These are phyloP conservation scores for Morus bassanus DNA, from an alignment of 2,797 vertebrate species.

Conservation along the genomic window DNA sequence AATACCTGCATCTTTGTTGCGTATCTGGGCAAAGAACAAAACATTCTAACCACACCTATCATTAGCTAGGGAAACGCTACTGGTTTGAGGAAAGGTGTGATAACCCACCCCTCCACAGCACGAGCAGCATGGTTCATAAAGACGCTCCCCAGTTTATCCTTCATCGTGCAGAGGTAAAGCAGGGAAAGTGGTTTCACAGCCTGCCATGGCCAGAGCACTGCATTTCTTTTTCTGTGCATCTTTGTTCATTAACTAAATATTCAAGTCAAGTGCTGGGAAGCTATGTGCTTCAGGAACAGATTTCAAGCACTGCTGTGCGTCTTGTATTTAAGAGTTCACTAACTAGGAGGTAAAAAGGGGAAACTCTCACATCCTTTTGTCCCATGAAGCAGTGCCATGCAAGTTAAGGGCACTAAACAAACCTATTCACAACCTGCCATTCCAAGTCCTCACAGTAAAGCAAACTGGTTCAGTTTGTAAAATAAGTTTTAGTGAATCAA, in stretches of 20 bases:
- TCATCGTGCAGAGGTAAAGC: neutral
- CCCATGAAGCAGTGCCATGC: neutral
- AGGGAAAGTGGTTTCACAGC: neutral
- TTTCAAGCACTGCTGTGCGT: neutral
- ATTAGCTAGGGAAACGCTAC: neutral
- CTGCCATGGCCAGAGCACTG: neutral
- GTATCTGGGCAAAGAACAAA: constrained; percentile 54
- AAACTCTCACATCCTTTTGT: neutral
- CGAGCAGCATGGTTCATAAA: neutral
- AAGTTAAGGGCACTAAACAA: neutral
- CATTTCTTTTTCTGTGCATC: neutral
- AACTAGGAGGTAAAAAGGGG: neutral
- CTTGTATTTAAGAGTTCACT: neutral
- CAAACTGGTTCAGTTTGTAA: neutral
- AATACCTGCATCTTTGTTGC: constrained; percentile 37
- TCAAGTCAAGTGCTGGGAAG: neutral
- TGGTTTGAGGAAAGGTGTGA: neutral
- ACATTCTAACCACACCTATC: constrained; percentile 47
- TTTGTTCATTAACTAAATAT: constrained; percentile 20
- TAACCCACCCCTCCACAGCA: neutral
- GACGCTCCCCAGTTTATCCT: neutral
- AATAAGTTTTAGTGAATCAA: neutral
- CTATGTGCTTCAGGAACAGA: neutral
- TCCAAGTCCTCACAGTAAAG: neutral
- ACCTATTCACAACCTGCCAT: neutral